phyloP scores from a whole-genome alignment of 2,888 invertebrate species.

The Melolontha melolontha region DNA sequence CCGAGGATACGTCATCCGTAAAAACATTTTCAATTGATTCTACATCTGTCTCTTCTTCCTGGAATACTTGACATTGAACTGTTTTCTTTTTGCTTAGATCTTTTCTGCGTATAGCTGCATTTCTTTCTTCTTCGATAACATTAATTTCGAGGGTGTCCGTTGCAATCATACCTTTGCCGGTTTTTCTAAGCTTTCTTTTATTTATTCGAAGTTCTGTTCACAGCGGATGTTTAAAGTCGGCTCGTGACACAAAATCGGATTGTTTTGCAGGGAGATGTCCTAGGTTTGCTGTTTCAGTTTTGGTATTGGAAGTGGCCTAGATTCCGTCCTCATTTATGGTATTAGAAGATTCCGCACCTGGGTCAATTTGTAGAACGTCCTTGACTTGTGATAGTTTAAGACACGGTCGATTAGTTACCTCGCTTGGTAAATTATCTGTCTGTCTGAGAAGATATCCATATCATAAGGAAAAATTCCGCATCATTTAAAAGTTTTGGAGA shows the following conservation, averaged over 20 bases:
- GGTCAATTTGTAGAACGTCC: too few relatives aligned
- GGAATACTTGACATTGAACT: too few relatives aligned
- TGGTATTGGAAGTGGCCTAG: too few relatives aligned
- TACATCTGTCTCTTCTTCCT: too few relatives aligned
- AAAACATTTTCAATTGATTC: too few relatives aligned
- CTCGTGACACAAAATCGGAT: slow-evolving; percentile 9
- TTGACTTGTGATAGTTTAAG: neutral
- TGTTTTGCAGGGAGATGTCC: neutral
- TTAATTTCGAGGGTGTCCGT: slow-evolving; percentile 26
- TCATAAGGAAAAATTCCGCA: slow-evolving; percentile 49
- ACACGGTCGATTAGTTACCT: slow-evolving; percentile 47
- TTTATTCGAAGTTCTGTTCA: slow-evolving; percentile 29
- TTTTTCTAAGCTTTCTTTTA: slow-evolving; percentile 35
- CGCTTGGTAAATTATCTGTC: slow-evolving; percentile 45
- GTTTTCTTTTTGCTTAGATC: too few relatives aligned
- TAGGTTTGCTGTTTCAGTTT: too few relatives aligned
- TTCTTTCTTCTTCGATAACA: neutral
- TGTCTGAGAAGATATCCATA: slow-evolving; percentile 46
- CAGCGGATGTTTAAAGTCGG: slow-evolving; percentile 28
- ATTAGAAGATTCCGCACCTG: too few relatives aligned
- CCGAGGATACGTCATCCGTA: too few relatives aligned
- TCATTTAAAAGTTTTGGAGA: slow-evolving; percentile 46
- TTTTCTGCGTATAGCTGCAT: too few relatives aligned
- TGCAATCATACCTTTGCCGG: slow-evolving; percentile 14
- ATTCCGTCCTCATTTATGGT: too few relatives aligned